Base-by-base conservation (phyloP, 2,113 vertebrate genomes). In the Nanger granti region DNA sequence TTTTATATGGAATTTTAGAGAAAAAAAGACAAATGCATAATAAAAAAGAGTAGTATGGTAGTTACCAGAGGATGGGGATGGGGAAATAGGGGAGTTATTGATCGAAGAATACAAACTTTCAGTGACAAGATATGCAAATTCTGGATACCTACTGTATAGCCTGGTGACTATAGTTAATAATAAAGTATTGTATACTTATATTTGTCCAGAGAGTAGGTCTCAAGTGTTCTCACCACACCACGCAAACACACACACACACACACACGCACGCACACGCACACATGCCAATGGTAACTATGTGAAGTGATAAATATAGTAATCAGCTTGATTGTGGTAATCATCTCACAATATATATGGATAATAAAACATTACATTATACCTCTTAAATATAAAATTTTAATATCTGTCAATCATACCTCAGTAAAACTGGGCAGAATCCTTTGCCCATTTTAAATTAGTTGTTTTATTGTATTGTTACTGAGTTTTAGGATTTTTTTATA, bases 191-290 rank as follows among this genome's bases (percentile, higher is more conserved):
- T 17, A 60, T 20, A 62, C 4, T 82, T 66, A 41, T 66, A 92
- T 66, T 84, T 64, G 4, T 18, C 64, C 26, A 79, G 7, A 91
- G 37, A 59, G 1, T 44, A 76, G 6, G 41, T 79, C 15, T 79
- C 37, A 79, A 57, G 37, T 73, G 49, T 89, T 73, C 54, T 47
- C 24, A 79, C 17, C 52, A 41, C 54, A 57, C 34, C 41, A 18
- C 5, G 0, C 9, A 18, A 9, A 37, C n/a, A 69, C 3, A 17
- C 31, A 66, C 31, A 34, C 31, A 34, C 8, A 18, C 31, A 60
- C 44, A 28, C 24, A 17, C 3, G 3, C 3, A n/a, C 0, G 0
- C 31, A 47, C 3, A 8, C 64, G 31, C n/a, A 90, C 28, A 59
- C 37, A 79, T 26, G 54, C 5, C 28, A 55, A 73, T 34, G 37